Evolutionary conservation across 2,888 invertebrate genomes (phyloP), one percentile per base, ranked within the genome.

Genomic region (Pollenia labialis): DNA sequence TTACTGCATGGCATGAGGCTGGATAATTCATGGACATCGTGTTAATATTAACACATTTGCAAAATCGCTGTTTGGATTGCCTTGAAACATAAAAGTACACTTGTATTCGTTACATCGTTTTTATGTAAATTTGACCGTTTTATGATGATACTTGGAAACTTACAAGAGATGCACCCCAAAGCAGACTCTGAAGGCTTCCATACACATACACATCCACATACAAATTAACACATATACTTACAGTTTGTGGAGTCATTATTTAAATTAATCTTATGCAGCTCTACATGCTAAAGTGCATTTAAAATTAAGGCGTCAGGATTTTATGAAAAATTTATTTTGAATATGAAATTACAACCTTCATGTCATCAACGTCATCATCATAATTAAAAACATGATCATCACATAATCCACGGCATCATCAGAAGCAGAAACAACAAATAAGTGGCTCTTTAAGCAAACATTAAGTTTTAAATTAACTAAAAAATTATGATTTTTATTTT

Each of bases 21-120:
- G 42, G 58, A 14, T 58, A 40, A 58, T 32, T 58, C 58, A 58
- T 58, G 58, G 40, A 32, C 16, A 42, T 42, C 10, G n/a, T 62
- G 42, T 42, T 62, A 16, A 42, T 16, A 42, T 42, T 40, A 62
- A 42, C 62, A 62, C 62, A 62, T 62, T 62, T 42, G 42, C 42
- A 62, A 42, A 62, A 23, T 42, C 16, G 1, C 42, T 42, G 32
- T 58, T 58, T 14, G 12, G 2, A n/a, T 58, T 62, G 3, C 62
- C 40, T 16, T 42, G 8, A 62, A 62, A 62, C 42, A 16, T 62
- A 40, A 42, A 16, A 62, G 60, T 42, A 9, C 42, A 16, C 58
- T 40, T 14, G 14, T 58, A 32, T 16, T 58, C 12, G 11, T 56
- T 58, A 23, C 23, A 23, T 56, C 56, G 18, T 60, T 58, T 58